phyloP scores from a whole-genome alignment of 2,888 invertebrate genomes.

The Phlogophora meticulosa region DNA sequence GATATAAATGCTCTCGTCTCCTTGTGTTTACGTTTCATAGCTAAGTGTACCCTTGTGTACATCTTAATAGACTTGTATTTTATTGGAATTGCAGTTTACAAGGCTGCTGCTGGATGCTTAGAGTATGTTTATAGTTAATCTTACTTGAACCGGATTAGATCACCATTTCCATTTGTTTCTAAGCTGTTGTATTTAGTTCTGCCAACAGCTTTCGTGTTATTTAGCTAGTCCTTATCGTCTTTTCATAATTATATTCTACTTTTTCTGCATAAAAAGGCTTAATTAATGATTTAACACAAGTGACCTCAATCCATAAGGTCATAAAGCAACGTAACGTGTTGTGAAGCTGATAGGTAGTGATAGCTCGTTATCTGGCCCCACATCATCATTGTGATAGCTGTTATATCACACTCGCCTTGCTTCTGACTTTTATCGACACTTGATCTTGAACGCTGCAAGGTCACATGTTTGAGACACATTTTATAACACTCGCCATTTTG shows the following conservation, averaged over 20 bases:
- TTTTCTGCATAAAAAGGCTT: background rate
- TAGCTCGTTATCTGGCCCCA: conserved; percentile 24
- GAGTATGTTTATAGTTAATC: conserved; percentile 3
- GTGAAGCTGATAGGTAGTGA: conserved; percentile 34
- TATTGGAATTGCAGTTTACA: conserved; percentile 9
- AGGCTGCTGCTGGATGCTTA: background rate
- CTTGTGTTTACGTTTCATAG: conserved; percentile 15
- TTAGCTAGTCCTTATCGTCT: background rate
- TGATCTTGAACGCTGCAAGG: conserved; percentile 47
- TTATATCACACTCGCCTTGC: conserved; percentile 41
- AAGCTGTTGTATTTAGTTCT: background rate
- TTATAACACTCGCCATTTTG: conserved; percentile 3
- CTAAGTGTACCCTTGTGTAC: conserved; percentile 4
- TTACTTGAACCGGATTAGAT: background rate
- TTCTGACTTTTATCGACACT: conserved; percentile 35
- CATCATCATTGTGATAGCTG: conserved; percentile 36
- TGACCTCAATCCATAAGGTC: conserved; percentile 19
- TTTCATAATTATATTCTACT: background rate
- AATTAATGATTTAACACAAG: background rate
- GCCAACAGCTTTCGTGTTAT: background rate
- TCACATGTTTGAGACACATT: conserved; percentile 27
- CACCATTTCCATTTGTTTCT: background rate
- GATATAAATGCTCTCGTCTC: conserved; percentile 4
- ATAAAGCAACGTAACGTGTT: conserved; percentile 6
- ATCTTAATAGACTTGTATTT: conserved; percentile 13